These are phyloP conservation scores for Orthonyx spaldingii DNA, from an alignment of 2,113 vertebrate genomes.

Conservation along the genomic window DNA sequence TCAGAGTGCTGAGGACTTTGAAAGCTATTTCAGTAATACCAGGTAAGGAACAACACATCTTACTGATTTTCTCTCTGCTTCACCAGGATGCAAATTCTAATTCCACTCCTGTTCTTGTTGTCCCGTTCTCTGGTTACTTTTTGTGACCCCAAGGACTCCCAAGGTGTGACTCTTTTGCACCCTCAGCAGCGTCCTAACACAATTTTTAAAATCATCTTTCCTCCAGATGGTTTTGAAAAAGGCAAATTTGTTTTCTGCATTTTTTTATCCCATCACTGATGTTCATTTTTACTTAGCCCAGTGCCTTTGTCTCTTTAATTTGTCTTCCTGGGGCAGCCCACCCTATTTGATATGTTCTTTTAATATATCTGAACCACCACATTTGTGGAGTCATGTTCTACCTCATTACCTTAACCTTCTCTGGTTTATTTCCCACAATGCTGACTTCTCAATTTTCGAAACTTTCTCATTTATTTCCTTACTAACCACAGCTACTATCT, in stretches of 20 bases:
- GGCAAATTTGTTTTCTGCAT: background rate
- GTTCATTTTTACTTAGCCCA: background rate
- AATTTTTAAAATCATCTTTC: background rate
- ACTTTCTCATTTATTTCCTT: background rate
- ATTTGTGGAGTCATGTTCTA: background rate
- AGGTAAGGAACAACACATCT: slow-evolving; percentile 73
- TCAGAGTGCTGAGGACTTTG: slow-evolving; percentile 88
- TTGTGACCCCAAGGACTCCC: background rate
- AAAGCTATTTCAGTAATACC: slow-evolving; percentile 95
- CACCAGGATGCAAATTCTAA: background rate
- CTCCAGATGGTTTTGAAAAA: background rate
- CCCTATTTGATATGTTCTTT: background rate
- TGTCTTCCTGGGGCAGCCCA: background rate
- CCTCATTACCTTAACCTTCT: background rate
- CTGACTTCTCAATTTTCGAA: background rate
- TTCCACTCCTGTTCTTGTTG: background rate
- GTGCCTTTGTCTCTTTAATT: background rate
- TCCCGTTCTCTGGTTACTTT: background rate
- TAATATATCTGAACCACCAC: background rate
- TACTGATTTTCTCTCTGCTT: background rate
- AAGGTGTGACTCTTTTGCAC: background rate
- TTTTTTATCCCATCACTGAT: background rate
- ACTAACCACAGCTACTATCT: background rate
- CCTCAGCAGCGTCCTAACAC: background rate
- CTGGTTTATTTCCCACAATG: background rate